These are phyloP conservation scores for Mnemiopsis leidyi DNA, from an alignment of 37 sponge, comb jelly and placozoan genomes.

Conservation along the genomic window DNA sequence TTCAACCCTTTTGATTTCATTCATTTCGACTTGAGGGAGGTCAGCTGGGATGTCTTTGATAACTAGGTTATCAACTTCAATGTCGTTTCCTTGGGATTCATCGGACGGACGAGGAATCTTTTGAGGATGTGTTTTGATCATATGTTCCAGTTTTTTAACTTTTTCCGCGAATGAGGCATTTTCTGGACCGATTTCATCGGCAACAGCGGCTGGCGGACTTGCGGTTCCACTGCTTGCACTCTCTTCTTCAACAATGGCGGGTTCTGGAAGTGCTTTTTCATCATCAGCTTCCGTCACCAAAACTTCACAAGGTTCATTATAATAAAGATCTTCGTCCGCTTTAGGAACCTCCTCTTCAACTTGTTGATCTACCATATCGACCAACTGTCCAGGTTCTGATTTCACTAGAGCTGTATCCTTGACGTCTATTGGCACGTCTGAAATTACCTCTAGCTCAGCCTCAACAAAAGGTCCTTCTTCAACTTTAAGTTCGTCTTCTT, in stretches of 20 bases:
- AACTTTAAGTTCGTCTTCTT: background rate
- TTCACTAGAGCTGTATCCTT: no score
- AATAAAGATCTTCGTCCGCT: no score
- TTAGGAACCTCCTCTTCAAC: no score
- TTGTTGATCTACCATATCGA: no score
- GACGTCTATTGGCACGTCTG: no score
- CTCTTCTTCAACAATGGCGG: background rate
- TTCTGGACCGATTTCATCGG: background rate
- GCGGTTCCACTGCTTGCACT: background rate
- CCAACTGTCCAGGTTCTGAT: no score
- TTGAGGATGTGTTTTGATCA: background rate
- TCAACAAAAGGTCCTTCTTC: background rate
- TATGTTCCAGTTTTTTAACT: background rate
- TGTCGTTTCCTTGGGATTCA: background rate
- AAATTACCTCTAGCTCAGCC: background rate
- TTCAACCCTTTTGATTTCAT: background rate
- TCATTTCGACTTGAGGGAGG: background rate
- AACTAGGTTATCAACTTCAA: slow-evolving; percentile 38
- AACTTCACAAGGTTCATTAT: no score
- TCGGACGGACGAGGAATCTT: background rate
- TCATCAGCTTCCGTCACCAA: background rate
- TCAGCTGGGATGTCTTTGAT: background rate
- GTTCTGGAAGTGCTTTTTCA: background rate
- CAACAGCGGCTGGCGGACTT: background rate
- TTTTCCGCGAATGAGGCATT: background rate